These are phyloP conservation scores for Tanytarsus gracilentus DNA, from an alignment of 2,888 invertebrate species.

Conservation along the genomic window DNA sequence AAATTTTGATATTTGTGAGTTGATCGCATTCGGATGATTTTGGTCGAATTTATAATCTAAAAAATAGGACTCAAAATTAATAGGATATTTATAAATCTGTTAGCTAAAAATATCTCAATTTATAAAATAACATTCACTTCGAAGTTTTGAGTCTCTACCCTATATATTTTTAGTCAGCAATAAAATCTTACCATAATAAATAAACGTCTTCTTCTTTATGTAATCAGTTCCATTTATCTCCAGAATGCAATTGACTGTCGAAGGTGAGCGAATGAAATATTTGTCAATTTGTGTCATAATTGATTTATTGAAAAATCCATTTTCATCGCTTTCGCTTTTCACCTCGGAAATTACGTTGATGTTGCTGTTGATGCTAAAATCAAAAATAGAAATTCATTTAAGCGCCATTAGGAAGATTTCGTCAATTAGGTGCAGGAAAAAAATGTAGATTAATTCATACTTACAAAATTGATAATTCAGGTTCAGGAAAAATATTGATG, in stretches of 20 bases:
- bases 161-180: not conserved
- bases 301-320: conserved; percentile 27
- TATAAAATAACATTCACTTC: not conserved
- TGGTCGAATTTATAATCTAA: not conserved
- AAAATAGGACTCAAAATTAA: not conserved
- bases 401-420: no score
- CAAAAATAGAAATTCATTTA: not conserved
- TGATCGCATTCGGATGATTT: not conserved
- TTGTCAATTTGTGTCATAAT: conserved; percentile 14
- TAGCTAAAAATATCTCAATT: not conserved
- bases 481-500: conserved; percentile 13
- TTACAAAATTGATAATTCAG: conserved; percentile 1
- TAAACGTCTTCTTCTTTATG: conserved; percentile 22
- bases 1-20: not conserved
- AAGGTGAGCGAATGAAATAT: conserved; percentile 11
- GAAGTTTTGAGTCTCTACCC: not conserved
- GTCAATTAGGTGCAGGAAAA: no score
- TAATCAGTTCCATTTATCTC: conserved; percentile 23
- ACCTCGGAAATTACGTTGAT: conserved; percentile 4
- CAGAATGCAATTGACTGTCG: conserved; percentile 14
- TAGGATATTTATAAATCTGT: not conserved
- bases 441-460: not conserved
- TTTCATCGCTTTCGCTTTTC: conserved; percentile 15
- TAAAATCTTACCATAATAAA: conserved; percentile 16
- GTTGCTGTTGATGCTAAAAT: conserved; percentile 5